Conservation (phyloP, 2,113 vertebrate genomes). For the Oryzias celebensis region DNA sequence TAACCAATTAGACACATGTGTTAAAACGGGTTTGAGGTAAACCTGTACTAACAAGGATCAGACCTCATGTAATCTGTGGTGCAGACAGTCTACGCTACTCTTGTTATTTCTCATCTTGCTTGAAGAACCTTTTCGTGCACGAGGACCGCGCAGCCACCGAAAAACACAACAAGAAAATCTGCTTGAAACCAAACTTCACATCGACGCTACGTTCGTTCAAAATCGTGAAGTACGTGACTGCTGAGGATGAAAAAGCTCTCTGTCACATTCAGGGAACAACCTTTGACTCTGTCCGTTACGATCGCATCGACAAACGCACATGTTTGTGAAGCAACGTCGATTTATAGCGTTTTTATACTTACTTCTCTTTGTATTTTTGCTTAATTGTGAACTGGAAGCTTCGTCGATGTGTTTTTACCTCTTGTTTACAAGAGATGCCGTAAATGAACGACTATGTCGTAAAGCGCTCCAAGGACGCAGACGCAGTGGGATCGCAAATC, state of each 20-base stretch:
- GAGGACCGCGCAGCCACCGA: not conserved
- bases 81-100: not conserved
- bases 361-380: not conserved
- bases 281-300: not conserved
- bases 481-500: not conserved
- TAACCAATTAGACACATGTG: not conserved
- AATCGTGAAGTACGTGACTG: slow-evolving; percentile 6
- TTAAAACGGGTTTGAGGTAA: slow-evolving; percentile 9
- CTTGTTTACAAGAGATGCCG: slow-evolving; percentile 17
- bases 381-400: not conserved
- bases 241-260: not conserved
- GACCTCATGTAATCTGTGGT: not conserved
- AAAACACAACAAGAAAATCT: not conserved
- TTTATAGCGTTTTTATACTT: not conserved
- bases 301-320: fast-evolving
- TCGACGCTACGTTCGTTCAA: fast-evolving
- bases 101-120: not conserved
- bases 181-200: not conserved
- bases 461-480: slow-evolving; percentile 12
- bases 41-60: not conserved
- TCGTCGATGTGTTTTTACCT: slow-evolving; percentile 45
- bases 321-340: not conserved
- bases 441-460: slow-evolving; percentile 44
- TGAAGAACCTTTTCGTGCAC: not conserved
- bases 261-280: slow-evolving; percentile 12